A percentile compares a stretch with the other conserved stretches of the same genome.
Evolutionary conservation across 2,888 invertebrate genomes (phyloP).

Genomic region (Leptarthrus brevirostris): DNA sequence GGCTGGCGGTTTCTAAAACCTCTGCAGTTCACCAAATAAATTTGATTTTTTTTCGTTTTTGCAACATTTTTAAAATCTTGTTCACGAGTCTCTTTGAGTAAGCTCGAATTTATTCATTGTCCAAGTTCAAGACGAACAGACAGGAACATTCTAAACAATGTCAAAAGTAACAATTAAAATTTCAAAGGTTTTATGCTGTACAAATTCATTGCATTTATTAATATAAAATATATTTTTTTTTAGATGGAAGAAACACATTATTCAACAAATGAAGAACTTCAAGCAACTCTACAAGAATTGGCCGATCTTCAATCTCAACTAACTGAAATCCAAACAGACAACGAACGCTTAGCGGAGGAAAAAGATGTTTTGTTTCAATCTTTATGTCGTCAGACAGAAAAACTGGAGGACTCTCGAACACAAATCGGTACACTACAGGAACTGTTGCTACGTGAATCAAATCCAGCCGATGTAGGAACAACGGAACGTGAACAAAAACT

Average conservation of each 20-base stretch:
- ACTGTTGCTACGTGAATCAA: conserved; percentile 78
- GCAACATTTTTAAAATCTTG: no score
- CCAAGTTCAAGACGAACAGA: no score
- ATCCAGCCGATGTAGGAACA: conserved; percentile 75
- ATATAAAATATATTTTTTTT: conserved; percentile 5
- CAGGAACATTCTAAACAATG: no score
- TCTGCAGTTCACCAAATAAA: no score
- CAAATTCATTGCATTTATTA: no score
- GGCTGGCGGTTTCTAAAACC: no score
- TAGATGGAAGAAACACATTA: conserved; percentile 68
- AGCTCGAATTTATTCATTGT: no score
- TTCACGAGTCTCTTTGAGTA: no score
- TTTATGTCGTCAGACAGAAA: conserved; percentile 90
- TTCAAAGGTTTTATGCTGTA: no score
- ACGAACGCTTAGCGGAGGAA: conserved; percentile 88
- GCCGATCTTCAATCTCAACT: conserved; percentile 90
- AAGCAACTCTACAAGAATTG: conserved; percentile 92
- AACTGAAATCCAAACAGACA: conserved; percentile 87
- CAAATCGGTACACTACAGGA: conserved; percentile 87
- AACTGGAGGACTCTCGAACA: conserved; percentile 86
- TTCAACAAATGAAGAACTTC: conserved; percentile 91
- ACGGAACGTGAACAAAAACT: conserved; percentile 84
- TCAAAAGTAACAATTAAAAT: no score
- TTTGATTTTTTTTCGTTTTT: background rate
- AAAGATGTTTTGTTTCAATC: conserved; percentile 91